Evolutionary conservation across 2,888 invertebrate species (phyloP), one percentile per base, ranked within the genome.

Genomic region (Osedax fenrisi): DNA sequence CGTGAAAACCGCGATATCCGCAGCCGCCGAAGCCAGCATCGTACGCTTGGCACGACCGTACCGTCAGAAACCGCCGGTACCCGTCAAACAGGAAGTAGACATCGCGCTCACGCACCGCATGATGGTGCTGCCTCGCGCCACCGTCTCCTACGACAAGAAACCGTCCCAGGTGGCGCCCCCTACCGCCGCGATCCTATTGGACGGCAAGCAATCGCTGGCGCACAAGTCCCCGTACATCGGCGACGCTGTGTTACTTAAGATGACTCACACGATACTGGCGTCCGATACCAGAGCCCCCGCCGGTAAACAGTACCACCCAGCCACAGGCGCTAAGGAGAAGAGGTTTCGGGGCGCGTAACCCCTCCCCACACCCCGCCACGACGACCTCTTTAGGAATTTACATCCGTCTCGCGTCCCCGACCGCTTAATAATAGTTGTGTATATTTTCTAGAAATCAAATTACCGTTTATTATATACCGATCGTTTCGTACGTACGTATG

Each of bases 171-270:
- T 26, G 68, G 22, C 10, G 68, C 68, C 68, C n/a, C 24, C 64
- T n/a, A n/a, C n/a, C n/a, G n/a, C n/a, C n/a, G n/a, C n/a, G n/a
- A 25, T 26, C 26, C 68, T 26, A 5, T 68, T 25, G 21, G 41
- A 5, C 41, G 68, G 26, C 13, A 26, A 68, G n/a, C n/a, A n/a
- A n/a, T n/a, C n/a, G n/a, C 41, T 41, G 41, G 41, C 41, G 41
- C 10, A 41, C 10, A 41, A 41, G 41, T 68, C 68, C 26, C 68
- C 68, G 13, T 68, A 68, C 26, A 17, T 17, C 41, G 68, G 26
- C 13, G 68, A 68, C 22, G 17, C 68, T 5, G 27, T 68, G 13
- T 10, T 26, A 26, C n/a, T 68, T 24, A 68, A 68, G 68, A 68
- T 68, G 68, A 68, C 68, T 13, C 68, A 68, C 26, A 26, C 68